Conservation (phyloP, 2,797 vertebrate species). For the Pipistrellus nathusii region DNA sequence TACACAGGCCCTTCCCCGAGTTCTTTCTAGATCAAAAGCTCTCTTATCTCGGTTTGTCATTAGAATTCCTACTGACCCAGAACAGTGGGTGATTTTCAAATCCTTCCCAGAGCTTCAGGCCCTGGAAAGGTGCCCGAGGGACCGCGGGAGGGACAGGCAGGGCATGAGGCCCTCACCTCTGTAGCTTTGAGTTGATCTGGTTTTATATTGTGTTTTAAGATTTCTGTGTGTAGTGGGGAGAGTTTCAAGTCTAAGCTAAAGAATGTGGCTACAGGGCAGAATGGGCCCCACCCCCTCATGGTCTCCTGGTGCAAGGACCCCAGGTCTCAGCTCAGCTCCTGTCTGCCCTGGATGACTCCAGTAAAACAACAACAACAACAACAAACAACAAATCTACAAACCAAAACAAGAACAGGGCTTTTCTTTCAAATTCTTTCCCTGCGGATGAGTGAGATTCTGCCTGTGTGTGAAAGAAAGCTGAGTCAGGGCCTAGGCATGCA, state of each 20-base stretch:
- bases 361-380: not conserved
- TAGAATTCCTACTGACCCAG: not conserved
- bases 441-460: not conserved
- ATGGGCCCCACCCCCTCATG: rapidly evolving
- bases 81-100: not conserved
- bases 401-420: not conserved
- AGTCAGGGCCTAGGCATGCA: no score
- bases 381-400: no score
- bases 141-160: rapidly evolving
- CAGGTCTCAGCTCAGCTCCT: not conserved
- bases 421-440: not conserved
- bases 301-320: not conserved
- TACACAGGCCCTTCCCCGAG: not conserved
- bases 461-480: not conserved
- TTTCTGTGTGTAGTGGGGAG: no score
- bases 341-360: not conserved
- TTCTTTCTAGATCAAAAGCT: not conserved
- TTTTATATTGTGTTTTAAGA: not conserved
- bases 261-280: rapidly evolving
- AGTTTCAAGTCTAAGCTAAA: not conserved
- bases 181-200: not conserved
- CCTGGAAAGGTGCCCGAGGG: not conserved
- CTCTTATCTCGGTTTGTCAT: not conserved
- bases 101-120: not conserved
- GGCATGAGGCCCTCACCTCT: not conserved